A percentile compares a stretch with the other conserved stretches of the same genome.
Conservation (phyloP, 2,113 vertebrate genomes). For the Coptodon rendalli region DNA sequence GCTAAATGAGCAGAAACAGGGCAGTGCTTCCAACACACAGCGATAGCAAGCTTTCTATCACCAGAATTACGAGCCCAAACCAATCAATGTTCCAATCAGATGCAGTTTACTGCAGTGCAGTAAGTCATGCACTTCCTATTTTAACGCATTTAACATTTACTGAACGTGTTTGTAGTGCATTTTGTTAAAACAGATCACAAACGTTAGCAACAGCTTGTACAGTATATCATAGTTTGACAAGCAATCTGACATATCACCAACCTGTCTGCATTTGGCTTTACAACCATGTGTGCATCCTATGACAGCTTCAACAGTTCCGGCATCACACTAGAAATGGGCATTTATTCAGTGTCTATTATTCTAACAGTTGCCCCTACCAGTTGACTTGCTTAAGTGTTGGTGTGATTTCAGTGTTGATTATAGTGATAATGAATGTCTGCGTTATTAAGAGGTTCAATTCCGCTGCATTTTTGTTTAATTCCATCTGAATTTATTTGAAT, state of each 20-base stretch:
- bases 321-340: background rate
- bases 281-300: background rate
- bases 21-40: background rate
- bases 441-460: background rate
- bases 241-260: background rate
- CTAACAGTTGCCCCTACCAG: background rate
- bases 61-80: background rate
- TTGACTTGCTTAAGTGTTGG: background rate
- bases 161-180: background rate
- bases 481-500: background rate
- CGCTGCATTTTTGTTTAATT: background rate
- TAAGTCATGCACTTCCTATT: background rate
- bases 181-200: background rate
- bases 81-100: background rate
- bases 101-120: background rate
- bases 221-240: background rate
- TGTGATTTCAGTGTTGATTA: background rate
- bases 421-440: background rate
- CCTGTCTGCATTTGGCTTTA: background rate
- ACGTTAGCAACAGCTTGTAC: background rate
- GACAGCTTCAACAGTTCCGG: background rate
- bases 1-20: background rate
- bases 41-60: background rate
- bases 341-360: background rate
- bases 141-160: background rate